These are phyloP conservation scores for Carabus problematicus DNA, from an alignment of 2,888 invertebrate species.

Conservation along the genomic window DNA sequence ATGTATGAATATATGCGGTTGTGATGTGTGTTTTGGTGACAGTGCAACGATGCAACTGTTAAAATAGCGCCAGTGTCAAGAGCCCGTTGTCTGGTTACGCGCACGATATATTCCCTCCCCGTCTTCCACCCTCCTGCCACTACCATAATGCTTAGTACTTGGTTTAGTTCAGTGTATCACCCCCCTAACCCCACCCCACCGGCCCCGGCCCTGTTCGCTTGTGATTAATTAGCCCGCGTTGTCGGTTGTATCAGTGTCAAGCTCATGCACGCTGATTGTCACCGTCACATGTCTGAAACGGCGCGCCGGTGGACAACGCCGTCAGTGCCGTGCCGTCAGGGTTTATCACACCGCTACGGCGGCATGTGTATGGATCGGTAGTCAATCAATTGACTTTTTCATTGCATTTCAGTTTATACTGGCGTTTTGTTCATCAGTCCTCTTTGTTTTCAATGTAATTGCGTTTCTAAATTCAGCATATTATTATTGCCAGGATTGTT, in stretches of 20 bases:
- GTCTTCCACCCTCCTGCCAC: neutral
- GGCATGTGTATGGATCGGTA: too few species aligned
- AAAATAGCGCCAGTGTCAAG: conserved; percentile 7
- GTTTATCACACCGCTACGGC: too few species aligned
- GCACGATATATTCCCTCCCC: neutral
- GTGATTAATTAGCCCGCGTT: conserved; percentile 39
- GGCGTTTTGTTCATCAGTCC: neutral
- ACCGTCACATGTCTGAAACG: conserved; percentile 13
- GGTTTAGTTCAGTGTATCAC: neutral
- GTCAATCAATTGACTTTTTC: neutral
- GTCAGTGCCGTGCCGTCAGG: too few species aligned
- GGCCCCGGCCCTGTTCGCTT: neutral
- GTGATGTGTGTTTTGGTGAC: too few species aligned
- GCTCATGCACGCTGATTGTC: conserved; percentile 35
- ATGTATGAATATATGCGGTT: too few species aligned
- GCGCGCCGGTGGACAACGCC: conserved; percentile 4
- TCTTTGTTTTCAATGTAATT: neutral
- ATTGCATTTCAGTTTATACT: neutral
- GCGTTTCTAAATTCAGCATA: too few species aligned
- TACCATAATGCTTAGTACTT: neutral
- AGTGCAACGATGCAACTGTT: neutral
- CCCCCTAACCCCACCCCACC: neutral
- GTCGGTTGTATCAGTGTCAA: conserved; percentile 24
- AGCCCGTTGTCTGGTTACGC: conserved; percentile 5
- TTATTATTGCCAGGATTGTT: too few species aligned